phyloP scores from a whole-genome alignment of 2,888 invertebrate genomes.

The Exocentrus adspersus region DNA sequence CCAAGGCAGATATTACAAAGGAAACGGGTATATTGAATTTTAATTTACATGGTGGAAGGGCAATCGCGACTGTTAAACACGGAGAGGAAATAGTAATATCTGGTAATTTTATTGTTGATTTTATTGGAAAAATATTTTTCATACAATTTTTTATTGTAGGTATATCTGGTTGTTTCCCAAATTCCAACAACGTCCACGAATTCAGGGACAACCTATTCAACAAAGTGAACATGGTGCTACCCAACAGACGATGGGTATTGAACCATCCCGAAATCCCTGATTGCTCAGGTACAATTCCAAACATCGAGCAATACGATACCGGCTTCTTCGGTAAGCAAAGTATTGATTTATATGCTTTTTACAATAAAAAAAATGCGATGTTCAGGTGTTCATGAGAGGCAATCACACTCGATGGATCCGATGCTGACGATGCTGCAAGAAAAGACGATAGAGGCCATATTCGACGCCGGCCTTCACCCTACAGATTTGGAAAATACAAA shows the following conservation, averaged over 20 bases:
- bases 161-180: too few relatives aligned
- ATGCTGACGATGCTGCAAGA: slow-evolving; percentile 69
- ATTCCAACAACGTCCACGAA: too few relatives aligned
- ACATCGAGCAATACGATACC: slow-evolving; percentile 66
- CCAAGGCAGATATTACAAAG: too few relatives aligned
- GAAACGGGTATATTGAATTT: too few relatives aligned
- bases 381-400: slow-evolving; percentile 58
- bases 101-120: too few relatives aligned
- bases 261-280: slow-evolving; percentile 67
- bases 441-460: slow-evolving; percentile 68
- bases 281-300: slow-evolving; percentile 73
- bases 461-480: slow-evolving; percentile 75
- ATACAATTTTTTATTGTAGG: too few relatives aligned
- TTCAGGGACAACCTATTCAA: too few relatives aligned
- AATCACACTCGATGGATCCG: slow-evolving; percentile 69
- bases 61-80: too few relatives aligned
- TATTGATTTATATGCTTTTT: background rate
- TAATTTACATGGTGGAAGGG: too few relatives aligned
- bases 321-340: slow-evolving; percentile 61
- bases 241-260: slow-evolving; percentile 79
- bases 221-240: slow-evolving; percentile 85
- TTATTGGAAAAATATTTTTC: too few relatives aligned
- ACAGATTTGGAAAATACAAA: slow-evolving; percentile 74
- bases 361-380: background rate
- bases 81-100: too few relatives aligned